Evolutionary conservation across 2,888 invertebrate genomes (phyloP).

Genomic region (Alentia gelatinosa): DNA sequence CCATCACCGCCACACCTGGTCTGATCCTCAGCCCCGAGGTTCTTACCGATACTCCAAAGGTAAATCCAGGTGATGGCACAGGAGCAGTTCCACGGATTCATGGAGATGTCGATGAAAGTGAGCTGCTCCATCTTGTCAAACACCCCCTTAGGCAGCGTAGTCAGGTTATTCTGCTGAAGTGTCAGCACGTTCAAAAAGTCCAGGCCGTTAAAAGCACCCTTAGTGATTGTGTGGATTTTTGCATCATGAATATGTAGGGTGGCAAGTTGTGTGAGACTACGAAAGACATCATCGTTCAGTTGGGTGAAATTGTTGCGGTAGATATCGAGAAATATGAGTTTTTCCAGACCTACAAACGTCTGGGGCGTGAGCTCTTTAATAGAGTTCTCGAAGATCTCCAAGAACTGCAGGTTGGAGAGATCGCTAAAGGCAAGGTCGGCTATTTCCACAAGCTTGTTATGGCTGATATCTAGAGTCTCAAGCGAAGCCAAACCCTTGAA

Average conservation of each 20-base stretch:
- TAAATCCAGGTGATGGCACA: conserved; percentile 48
- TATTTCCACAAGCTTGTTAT: conserved; percentile 34
- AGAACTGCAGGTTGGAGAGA: conserved; percentile 23
- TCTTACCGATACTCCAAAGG: conserved; percentile 24
- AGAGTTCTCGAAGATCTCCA: conserved; percentile 53
- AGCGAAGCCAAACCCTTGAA: conserved; percentile 18
- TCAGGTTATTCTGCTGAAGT: conserved; percentile 25
- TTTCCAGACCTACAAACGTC: conserved; percentile 19
- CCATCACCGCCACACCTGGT: conserved; percentile 9
- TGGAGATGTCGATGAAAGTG: conserved; percentile 46
- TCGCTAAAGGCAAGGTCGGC: conserved; percentile 7
- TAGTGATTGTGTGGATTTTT: background rate
- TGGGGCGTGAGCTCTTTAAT: background rate
- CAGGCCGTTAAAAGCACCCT: conserved; percentile 27
- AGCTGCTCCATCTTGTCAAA: conserved; percentile 35
- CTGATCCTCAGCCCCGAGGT: background rate
- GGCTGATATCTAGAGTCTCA: conserved; percentile 30
- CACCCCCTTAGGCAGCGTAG: background rate
- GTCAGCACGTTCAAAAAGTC: background rate
- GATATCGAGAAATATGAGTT: conserved; percentile 20
- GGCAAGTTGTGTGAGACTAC: background rate
- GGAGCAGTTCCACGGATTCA: conserved; percentile 49
- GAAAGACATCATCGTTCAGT: conserved; percentile 2
- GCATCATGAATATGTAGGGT: conserved; percentile 32
- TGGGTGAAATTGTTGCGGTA: conserved; percentile 30